Base-by-base conservation (phyloP, 2,113 vertebrate genomes). In the Corvus moneduloides region DNA sequence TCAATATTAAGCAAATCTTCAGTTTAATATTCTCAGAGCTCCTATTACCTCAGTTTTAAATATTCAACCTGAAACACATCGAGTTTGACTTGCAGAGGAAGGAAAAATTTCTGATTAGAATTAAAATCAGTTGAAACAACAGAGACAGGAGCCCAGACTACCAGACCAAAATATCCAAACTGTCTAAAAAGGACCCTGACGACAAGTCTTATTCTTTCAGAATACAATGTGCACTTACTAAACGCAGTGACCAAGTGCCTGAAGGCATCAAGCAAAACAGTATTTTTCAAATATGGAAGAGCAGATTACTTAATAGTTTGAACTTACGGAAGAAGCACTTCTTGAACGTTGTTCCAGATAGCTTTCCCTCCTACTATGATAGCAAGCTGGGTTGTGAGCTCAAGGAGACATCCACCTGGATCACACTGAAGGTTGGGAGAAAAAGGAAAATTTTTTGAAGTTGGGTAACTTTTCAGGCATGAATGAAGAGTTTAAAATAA, bases 351-450 rank as follows among this genome's bases (percentile, higher is more conserved):
- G 97, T 99, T 99, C 99, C 98, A 99, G 96, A 99, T 99, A 30
- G 99, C 98, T 98, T 99, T 99, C 10, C 99, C 99, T 75, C 99
- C 99, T 98, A 99, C 99, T 96, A 99, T 99, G 94, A 99, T 98
- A 4, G 97, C 98, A 87, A 99, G 98, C 94, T 99, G 99, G 23
- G 99, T 99, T 14, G 99, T 99, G 94, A 99, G 92, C 96, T 99
- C 99, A 4, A 99, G 97, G 56, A 99, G 98, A 95, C 99, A 99
- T 59, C 99, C 99, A 1, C 99, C 99, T 10, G 99, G 99, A 94
- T 99, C 99, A 98, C 99, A 99, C 99, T 99, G 90, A 89, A 96
- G 67, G 48, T 92, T 55, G 83, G 13, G 89, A 93, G 66, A 84
- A 18, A 67, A n/a, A 51, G 3, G 27, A 86, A 80, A 43, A 48